A percentile compares a stretch with the other conserved stretches of the same genome.
These are phyloP conservation scores for Blastobasis adustella DNA, from an alignment of 2,888 invertebrate genomes.

Conservation along the genomic window DNA sequence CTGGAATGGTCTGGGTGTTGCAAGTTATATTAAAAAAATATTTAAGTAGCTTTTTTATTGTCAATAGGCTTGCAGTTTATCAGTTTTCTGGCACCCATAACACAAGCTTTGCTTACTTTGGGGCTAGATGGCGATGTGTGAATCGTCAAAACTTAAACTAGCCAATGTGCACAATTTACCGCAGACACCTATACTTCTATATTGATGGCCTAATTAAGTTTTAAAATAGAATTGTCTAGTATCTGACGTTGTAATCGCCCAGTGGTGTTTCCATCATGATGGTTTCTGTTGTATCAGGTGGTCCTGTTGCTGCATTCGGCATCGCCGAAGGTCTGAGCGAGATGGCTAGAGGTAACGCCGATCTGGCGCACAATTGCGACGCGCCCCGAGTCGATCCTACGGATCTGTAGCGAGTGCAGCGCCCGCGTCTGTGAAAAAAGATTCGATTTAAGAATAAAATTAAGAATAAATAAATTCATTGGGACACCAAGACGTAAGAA, in stretches of 20 bases:
- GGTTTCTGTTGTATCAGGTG: constrained; percentile 50
- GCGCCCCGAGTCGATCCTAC: constrained; percentile 82
- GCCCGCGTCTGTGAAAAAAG: constrained; percentile 73
- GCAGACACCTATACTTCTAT: too few species aligned
- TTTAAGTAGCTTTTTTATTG: too few species aligned
- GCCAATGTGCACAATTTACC: too few species aligned
- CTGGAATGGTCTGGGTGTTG: too few species aligned
- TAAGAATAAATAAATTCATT: background rate
- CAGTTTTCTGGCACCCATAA: too few species aligned
- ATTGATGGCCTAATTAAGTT: too few species aligned
- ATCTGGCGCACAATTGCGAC: constrained; percentile 81
- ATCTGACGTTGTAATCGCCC: constrained; percentile 43
- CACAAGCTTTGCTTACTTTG: too few species aligned
- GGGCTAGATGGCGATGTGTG: too few species aligned
- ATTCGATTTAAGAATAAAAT: too few species aligned
- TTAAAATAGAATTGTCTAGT: constrained; percentile 19
- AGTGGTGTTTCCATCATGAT: constrained; percentile 47
- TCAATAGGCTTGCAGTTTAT: too few species aligned
- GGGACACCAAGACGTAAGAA: background rate
- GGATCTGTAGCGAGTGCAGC: constrained; percentile 81
- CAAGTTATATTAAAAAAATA: too few species aligned
- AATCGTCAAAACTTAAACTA: too few species aligned
- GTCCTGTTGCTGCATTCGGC: constrained; percentile 34
- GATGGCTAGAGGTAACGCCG: constrained; percentile 83
- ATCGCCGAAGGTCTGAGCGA: constrained; percentile 80